Base-by-base conservation (phyloP, 2,113 vertebrate genomes). In the Corynorhinus townsendii region DNA sequence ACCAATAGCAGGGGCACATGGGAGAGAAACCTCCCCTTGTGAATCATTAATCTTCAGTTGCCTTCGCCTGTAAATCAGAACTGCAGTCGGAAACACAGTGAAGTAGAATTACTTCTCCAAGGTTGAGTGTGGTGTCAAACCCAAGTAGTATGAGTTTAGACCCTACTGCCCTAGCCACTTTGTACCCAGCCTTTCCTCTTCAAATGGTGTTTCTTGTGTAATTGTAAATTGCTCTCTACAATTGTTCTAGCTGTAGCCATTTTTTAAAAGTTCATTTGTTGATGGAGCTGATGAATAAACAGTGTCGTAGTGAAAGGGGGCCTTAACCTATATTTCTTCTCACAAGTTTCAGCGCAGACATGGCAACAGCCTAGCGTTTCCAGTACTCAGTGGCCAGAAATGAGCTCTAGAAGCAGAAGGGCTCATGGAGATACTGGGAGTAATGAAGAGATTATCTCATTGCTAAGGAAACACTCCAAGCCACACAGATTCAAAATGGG, bases 371-470 rank as follows among this genome's bases (percentile, higher is more conserved):
- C 72, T 81, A 45, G 49, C 33, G 49, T 86, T 6, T 1, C 28
- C 49, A 33, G 15, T 38, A 8, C 1, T 59, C 35, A 20, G 22
- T 35, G 38, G 33, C n/a, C 56, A 45, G 56, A 15, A 49, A 16
- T 20, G 30, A 82, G 22, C 43, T 35, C 15, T 3, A n/a, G 66
- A 45, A 45, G 19, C 7, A 68, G 35, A 22, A 77, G 9, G 35
- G 40, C 14, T 17, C 2, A 1, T 4, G 59, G 24, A 86, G 5
- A 38, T 0, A 16, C 0, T 26, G 3, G 17, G 9, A 54, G 5
- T 2, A 71, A 62, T 33, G 49, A 15, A 1, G 45, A 72, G 8
- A 66, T 19, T 7, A 49, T 8, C 8, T 69, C 20, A 5, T 15
- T 72, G 30, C 15, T 80, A 71, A 54, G 17, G 35, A 79, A 35